Evolutionary conservation across 2,888 invertebrate species (phyloP).

Genomic region (Diaphora mendica): DNA sequence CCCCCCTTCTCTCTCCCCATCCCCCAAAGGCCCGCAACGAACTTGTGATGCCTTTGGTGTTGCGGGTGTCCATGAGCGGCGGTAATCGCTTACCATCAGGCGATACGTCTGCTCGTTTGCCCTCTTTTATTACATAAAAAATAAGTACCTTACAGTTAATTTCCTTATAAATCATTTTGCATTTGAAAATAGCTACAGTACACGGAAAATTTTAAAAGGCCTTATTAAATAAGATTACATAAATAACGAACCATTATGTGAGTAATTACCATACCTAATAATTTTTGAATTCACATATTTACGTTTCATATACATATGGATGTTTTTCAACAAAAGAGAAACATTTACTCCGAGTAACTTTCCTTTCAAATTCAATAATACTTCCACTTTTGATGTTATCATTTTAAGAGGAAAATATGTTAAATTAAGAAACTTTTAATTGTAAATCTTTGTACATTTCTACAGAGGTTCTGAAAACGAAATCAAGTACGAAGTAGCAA

Average conservation of each 20-base stretch:
- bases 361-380: conserved; percentile 17
- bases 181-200: neutral
- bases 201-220: neutral
- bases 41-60: too few species aligned
- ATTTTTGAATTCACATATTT: neutral
- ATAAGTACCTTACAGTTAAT: neutral
- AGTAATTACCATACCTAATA: neutral
- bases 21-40: too few species aligned
- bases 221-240: neutral
- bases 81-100: too few species aligned
- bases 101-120: too few species aligned
- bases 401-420: conserved; percentile 18
- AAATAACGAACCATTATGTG: neutral
- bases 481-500: conserved; percentile 19
- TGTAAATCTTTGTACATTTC: conserved; percentile 33
- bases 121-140: too few species aligned
- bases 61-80: too few species aligned
- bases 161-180: neutral
- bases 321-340: neutral
- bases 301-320: neutral
- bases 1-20: too few species aligned
- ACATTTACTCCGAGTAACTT: conserved; percentile 9
- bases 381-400: conserved; percentile 9
- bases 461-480: conserved; percentile 21
- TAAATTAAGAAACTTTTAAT: conserved; percentile 22